Percentiles rank a stretch among this genome's conserved stretches.
These are phyloP conservation scores for Cheilosia urbana DNA, from an alignment of 2,888 invertebrate species.

Conservation along the genomic window DNA sequence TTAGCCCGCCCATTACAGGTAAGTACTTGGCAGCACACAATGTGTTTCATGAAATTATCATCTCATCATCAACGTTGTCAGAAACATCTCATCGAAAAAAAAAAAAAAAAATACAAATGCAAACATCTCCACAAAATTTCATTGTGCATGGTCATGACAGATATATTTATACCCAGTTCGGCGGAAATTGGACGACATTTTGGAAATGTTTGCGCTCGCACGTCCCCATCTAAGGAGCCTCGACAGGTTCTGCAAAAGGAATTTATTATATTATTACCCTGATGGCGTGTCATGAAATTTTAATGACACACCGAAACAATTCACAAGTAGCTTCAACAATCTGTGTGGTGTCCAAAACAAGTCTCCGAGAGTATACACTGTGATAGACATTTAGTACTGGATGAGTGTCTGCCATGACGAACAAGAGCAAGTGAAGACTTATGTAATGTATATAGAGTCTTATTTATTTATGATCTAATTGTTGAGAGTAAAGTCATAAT, in stretches of 20 bases:
- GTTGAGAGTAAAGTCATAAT: slow-evolving; percentile 39
- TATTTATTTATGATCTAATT: slow-evolving; percentile 65
- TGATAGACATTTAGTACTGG: background rate
- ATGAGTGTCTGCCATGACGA: background rate
- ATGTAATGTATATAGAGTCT: slow-evolving; percentile 27
- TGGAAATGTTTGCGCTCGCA: slow-evolving; percentile 55
- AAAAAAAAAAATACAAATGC: slow-evolving; percentile 13
- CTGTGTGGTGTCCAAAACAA: slow-evolving; percentile 44
- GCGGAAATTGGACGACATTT: slow-evolving; percentile 52
- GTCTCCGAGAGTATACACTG: background rate
- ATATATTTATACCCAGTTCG: slow-evolving; percentile 31
- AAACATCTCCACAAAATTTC: slow-evolving; percentile 38
- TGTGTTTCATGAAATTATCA: slow-evolving; percentile 12
- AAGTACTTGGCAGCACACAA: slow-evolving; percentile 78
- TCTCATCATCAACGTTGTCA: background rate
- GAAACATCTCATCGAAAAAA: slow-evolving; percentile 1
- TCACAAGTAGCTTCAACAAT: slow-evolving; percentile 38
- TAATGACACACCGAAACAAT: slow-evolving; percentile 56
- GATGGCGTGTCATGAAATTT: slow-evolving; percentile 38
- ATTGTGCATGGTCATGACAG: slow-evolving; percentile 34
- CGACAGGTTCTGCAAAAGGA: slow-evolving; percentile 54
- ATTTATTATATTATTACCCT: slow-evolving; percentile 57
- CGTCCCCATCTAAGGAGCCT: slow-evolving; percentile 34
- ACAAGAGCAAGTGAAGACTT: slow-evolving; percentile 21
- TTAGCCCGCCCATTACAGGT: slow-evolving; percentile 93